Percentiles rank a stretch among this genome's conserved stretches.
Conservation (phyloP, 2,113 vertebrate genomes). For the Cromileptes altivelis region DNA sequence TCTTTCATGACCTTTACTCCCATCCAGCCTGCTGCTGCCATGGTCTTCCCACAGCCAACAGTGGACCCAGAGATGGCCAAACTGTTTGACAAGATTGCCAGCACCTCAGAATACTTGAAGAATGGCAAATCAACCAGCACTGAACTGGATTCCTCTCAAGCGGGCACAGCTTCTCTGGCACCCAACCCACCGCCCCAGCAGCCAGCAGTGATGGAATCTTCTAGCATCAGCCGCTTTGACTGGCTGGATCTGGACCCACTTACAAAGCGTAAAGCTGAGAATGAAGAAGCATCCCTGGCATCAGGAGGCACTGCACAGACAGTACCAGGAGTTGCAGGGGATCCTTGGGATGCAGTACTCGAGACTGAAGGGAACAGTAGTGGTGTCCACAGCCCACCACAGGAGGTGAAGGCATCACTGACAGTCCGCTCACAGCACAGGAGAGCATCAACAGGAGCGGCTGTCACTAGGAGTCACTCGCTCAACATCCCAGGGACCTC, state of each 20-base stretch:
- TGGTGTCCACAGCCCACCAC: conserved; percentile 71
- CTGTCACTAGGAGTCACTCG: conserved; percentile 92
- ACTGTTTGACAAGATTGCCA: conserved; percentile 96
- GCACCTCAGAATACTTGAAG: conserved; percentile 95
- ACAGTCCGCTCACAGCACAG: conserved; percentile 71
- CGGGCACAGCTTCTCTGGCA: conserved; percentile 74
- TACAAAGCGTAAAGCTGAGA: conserved; percentile 90
- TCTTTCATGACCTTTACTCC: conserved; percentile 89
- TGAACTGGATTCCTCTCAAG: conserved; percentile 83
- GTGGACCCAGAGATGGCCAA: conserved; percentile 95
- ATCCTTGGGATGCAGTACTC: conserved; percentile 98
- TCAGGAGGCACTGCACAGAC: conserved; percentile 50
- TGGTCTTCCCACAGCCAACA: conserved; percentile 85
- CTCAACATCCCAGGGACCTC: conserved; percentile 89
- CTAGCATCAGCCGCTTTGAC: conserved; percentile 89
- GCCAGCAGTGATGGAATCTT: conserved; percentile 69
- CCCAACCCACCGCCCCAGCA: conserved; percentile 80
- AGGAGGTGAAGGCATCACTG: conserved; percentile 76
- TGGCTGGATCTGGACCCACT: conserved; percentile 98
- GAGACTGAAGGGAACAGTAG: conserved; percentile 83
- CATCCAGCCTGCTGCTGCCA: conserved; percentile 82
- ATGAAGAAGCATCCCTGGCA: conserved; percentile 75
- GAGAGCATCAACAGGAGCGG: conserved; percentile 86
- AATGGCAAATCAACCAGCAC: conserved; percentile 89
- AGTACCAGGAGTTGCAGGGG: conserved; percentile 80